Base-by-base conservation (phyloP, 2,113 vertebrate species). In the Prietella phreatophila region DNA sequence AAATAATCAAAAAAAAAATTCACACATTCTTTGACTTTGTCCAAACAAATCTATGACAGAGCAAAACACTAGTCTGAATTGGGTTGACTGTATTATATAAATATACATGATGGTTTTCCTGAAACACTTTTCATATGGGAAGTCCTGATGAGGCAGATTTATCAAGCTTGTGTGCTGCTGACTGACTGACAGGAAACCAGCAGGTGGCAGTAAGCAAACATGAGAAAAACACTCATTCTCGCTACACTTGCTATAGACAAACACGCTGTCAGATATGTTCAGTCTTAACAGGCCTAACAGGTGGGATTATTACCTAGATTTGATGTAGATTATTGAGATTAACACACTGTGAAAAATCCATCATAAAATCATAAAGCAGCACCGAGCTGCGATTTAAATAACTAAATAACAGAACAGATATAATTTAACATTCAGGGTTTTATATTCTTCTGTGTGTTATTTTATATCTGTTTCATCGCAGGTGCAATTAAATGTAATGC, bases 181-280 rank as follows among this genome's bases (percentile, higher is more conserved):
- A 55, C 36, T 39, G 39, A 33, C 27, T 75, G 36, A 4, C n/a
- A 71, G 17, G 5, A 25, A 50, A 83, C 85, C 90, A 91, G 90
- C 84, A 91, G 90, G 76, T 91, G 90, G 90, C 90, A 88, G 82
- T 88, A 86, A 47, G 61, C 22, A 84, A 84, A 88, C 84, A 75
- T 83, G 61, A 71, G 61, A 83, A 86, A 36, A 83, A 61, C 33
- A 76, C n/a, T 33, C 58, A 56, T 67, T 67, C 22, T 67, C n/a
- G 13, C 11, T 61, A 27, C 50, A n/a, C 33, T 13, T 69, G 60
- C 75, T 36, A n/a, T 58, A 76, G 14, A 75, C 58, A 88, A 53
- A 78, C 80, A 84, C 82, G 17, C 55, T 78, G 71, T 84, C 30
- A 79, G 17, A 78, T 63, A 30, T 87, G 47, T 80, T 79, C 10